phyloP scores from a whole-genome alignment of 2,797 vertebrate species.

The Falco novaeseelandiae region DNA sequence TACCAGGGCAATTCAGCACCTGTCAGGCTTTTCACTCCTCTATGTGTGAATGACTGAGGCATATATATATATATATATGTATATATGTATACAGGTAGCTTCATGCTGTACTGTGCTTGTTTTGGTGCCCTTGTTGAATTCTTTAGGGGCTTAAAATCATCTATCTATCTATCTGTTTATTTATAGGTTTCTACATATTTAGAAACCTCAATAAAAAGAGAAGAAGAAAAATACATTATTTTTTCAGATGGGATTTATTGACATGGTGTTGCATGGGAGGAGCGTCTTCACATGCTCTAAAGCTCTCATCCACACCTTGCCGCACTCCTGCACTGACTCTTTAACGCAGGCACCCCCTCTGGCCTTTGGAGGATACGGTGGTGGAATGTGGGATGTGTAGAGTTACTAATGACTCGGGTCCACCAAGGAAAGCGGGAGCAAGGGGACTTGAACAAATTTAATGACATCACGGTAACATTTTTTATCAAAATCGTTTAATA shows the following conservation, averaged over 20 bases:
- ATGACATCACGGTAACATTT: neutral
- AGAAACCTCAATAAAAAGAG: neutral
- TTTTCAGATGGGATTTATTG: neutral
- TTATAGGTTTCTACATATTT: neutral
- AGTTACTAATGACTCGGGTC: neutral
- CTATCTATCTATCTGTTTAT: neutral
- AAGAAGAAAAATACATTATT: neutral
- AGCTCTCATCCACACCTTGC: neutral
- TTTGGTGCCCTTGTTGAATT: neutral
- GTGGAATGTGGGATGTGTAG: rapidly evolving
- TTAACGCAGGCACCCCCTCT: neutral
- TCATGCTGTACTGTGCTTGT: neutral
- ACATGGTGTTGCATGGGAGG: neutral
- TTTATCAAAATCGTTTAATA: neutral
- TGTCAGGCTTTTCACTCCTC: neutral
- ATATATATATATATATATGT: too few relatives aligned
- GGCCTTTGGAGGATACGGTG: neutral
- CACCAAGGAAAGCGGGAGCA: neutral
- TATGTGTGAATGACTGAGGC: neutral
- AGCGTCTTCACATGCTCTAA: neutral
- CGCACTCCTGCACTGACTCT: rapidly evolving
- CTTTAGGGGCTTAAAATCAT: neutral
- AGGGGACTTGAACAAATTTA: neutral
- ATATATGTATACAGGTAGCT: neutral
- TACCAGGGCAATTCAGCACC: neutral